Conservation (phyloP, 2,888 invertebrate genomes). For the Panzeria rudis region DNA sequence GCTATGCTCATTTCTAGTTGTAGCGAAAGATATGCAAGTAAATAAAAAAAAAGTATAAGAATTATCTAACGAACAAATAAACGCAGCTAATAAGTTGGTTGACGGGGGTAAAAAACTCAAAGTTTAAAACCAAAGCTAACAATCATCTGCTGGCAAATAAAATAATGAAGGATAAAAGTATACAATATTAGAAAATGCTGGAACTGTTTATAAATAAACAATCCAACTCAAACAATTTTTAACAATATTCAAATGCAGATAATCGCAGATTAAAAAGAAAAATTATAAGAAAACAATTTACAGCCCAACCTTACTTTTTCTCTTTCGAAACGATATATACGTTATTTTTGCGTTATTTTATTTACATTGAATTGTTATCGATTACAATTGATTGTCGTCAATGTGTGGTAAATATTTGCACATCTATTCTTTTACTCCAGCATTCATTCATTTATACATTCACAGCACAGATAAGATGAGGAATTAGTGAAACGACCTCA, state of each 20-base stretch:
- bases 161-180: constrained; percentile 1
- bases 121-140: constrained; percentile 31
- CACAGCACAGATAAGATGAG: constrained; percentile 2
- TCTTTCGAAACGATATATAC: constrained; percentile 1
- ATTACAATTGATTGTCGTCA: constrained; percentile 65
- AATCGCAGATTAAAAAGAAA: constrained; percentile 46
- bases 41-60: constrained; percentile 17
- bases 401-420: constrained; percentile 62
- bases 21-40: constrained; percentile 30
- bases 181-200: constrained; percentile 34
- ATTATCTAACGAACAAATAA: constrained; percentile 45
- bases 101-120: not conserved
- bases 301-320: not conserved
- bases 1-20: constrained; percentile 50
- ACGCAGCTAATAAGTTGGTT: not conserved
- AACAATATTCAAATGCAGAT: constrained; percentile 52
- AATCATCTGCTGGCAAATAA: constrained; percentile 24
- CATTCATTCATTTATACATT: constrained; percentile 1
- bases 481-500: constrained; percentile 67
- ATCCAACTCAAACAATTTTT: constrained; percentile 1
- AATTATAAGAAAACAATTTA: not conserved
- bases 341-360: constrained; percentile 35
- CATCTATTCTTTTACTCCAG: constrained; percentile 6
- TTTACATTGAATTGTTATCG: constrained; percentile 57
- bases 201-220: constrained; percentile 41